A percentile compares a stretch with the other conserved stretches of the same genome.
phyloP scores from a whole-genome alignment of 1,140 invertebrate species.

The Monochamus saltuarius region DNA sequence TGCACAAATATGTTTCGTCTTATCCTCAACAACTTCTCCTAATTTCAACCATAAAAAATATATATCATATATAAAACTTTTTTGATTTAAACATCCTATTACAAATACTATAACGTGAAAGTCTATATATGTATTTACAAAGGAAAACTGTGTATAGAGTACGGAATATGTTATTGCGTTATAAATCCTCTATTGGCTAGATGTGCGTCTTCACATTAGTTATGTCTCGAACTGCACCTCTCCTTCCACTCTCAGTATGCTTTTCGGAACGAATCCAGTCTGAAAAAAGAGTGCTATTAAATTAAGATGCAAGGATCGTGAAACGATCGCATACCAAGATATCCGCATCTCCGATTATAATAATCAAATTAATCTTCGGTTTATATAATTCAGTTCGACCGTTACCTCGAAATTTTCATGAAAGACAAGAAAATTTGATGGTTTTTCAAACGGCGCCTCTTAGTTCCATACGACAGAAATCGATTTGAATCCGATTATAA shows the following conservation, averaged over 20 bases:
- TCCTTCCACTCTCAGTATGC: constrained; percentile 30
- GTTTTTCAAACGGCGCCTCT: too few species aligned
- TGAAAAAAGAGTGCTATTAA: constrained; percentile 29
- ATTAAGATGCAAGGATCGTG: constrained; percentile 43
- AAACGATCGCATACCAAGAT: constrained; percentile 41
- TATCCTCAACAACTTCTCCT: too few species aligned
- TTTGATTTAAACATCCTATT: not conserved
- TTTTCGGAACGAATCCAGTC: constrained; percentile 37
- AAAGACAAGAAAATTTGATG: too few species aligned
- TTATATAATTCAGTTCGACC: too few species aligned
- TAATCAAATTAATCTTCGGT: too few species aligned
- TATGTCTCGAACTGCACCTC: constrained; percentile 29
- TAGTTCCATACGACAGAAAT: too few species aligned
- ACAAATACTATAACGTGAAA: constrained; percentile 15
- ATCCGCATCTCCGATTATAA: too few species aligned
- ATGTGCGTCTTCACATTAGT: constrained; percentile 8
- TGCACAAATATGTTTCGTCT: too few species aligned
- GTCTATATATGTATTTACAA: constrained; percentile 15
- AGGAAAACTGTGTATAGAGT: constrained; percentile 3
- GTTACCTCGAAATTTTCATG: too few species aligned
- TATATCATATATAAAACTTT: too few species aligned
- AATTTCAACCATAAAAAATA: too few species aligned
- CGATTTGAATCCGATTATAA: too few species aligned
- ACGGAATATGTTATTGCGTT: constrained; percentile 20
- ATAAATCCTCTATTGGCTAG: constrained; percentile 26